Percentiles rank a stretch among this genome's conserved stretches.
These are phyloP conservation scores for Meta bourneti DNA, from an alignment of 2,888 invertebrate species.

Conservation along the genomic window DNA sequence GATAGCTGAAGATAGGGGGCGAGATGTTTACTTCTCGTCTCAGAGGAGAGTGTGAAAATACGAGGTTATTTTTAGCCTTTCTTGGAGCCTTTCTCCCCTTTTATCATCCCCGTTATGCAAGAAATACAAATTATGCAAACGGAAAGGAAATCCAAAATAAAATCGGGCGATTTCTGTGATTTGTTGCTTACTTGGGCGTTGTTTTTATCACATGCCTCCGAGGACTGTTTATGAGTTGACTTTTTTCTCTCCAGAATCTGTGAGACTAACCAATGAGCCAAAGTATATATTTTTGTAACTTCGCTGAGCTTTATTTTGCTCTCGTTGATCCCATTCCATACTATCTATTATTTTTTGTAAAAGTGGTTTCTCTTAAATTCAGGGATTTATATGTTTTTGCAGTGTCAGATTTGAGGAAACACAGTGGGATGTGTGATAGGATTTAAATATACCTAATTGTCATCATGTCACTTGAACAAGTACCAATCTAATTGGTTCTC, in stretches of 20 bases:
- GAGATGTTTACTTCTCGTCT: constrained; percentile 39
- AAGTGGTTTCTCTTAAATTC: too few species aligned
- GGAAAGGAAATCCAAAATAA: constrained; percentile 18
- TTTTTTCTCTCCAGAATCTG: background rate
- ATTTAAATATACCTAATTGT: too few species aligned
- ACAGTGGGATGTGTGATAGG: too few species aligned
- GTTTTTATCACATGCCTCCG: constrained; percentile 8
- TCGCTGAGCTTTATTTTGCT: too few species aligned
- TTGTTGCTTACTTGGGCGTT: background rate
- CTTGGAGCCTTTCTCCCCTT: background rate
- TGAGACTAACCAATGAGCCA: background rate
- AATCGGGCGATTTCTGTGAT: constrained; percentile 2
- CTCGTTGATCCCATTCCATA: too few species aligned
- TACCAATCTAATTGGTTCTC: too few species aligned
- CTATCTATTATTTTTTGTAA: too few species aligned
- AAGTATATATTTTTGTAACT: background rate
- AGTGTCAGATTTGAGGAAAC: too few species aligned
- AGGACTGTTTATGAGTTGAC: constrained; percentile 34
- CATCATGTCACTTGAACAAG: too few species aligned
- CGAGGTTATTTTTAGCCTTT: constrained; percentile 38
- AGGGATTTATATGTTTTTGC: too few species aligned
- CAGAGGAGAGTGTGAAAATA: constrained; percentile 46
- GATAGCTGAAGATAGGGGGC: background rate
- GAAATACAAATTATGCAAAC: constrained; percentile 39
- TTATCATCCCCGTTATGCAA: constrained; percentile 14